Evolutionary conservation across 2,888 invertebrate genomes (phyloP).

Genomic region (Saturnia japonica): DNA sequence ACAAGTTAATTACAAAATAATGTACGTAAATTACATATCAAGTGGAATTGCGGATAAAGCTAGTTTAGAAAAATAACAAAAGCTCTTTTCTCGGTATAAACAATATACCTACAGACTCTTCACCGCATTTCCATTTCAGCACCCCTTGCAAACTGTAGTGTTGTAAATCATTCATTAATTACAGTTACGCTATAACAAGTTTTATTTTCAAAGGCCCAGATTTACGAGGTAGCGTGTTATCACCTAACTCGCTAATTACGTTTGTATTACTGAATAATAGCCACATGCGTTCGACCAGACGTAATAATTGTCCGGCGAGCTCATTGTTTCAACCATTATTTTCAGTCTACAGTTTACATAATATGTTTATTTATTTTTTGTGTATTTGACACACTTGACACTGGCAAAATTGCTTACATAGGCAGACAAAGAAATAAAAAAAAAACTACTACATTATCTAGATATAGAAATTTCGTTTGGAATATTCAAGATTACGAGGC

Average conservation of each 20-base stretch:
- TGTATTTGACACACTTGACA: too few species aligned
- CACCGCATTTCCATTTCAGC: constrained; percentile 9
- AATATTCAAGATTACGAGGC: too few species aligned
- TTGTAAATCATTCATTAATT: constrained; percentile 24
- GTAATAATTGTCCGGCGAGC: not conserved
- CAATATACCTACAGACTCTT: not conserved
- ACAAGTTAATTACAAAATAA: too few species aligned
- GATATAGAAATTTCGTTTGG: too few species aligned
- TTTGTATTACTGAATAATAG: constrained; percentile 66
- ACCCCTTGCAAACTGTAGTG: constrained; percentile 18
- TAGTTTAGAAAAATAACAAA: not conserved
- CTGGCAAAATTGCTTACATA: too few species aligned
- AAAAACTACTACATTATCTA: too few species aligned
- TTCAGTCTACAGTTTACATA: not conserved
- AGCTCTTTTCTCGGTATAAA: not conserved
- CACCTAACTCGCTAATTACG: constrained; percentile 72
- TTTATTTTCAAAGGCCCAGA: constrained; percentile 22
- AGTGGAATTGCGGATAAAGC: not conserved
- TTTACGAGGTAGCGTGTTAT: constrained; percentile 48
- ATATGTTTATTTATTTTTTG: not conserved
- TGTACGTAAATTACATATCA: not conserved
- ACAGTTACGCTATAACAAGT: constrained; percentile 19
- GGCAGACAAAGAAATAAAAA: too few species aligned
- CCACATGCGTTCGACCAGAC: constrained; percentile 29
- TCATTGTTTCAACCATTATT: constrained; percentile 3